Conservation (phyloP, 2,888 invertebrate species). For the Hyles lineata region DNA sequence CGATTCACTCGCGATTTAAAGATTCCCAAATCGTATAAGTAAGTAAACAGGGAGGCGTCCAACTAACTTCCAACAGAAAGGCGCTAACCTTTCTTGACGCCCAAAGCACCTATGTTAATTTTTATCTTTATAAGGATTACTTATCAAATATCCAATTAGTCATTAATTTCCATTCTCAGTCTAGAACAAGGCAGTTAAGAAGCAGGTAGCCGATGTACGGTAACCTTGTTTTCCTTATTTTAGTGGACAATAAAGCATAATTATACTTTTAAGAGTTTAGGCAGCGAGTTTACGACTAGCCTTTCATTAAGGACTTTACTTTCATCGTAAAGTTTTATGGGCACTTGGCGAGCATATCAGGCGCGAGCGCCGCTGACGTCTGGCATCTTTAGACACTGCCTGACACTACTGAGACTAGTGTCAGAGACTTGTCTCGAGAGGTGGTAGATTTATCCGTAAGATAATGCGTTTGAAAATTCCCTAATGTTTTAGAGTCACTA, state of each 20-base stretch:
- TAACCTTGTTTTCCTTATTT: constrained; percentile 28
- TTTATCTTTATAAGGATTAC: neutral
- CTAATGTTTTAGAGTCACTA: too few relatives aligned
- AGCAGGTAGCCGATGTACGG: constrained; percentile 14
- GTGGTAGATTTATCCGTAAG: too few relatives aligned
- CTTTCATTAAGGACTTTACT: constrained; percentile 32
- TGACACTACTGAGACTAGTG: neutral
- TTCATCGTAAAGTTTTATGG: constrained; percentile 30
- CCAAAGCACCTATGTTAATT: neutral
- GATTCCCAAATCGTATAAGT: too few relatives aligned
- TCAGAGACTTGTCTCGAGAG: neutral
- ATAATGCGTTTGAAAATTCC: too few relatives aligned
- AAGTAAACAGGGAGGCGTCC: too few relatives aligned
- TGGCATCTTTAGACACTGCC: neutral
- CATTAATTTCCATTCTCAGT: neutral
- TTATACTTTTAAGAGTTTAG: constrained; percentile 31
- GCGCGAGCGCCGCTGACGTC: constrained; percentile 7
- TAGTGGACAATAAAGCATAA: constrained; percentile 30
- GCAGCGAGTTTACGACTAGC: constrained; percentile 28
- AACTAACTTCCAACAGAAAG: too few relatives aligned
- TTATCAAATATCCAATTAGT: neutral
- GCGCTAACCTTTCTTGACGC: too few relatives aligned
- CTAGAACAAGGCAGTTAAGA: neutral
- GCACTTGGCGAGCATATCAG: constrained; percentile 28
- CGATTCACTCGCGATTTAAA: too few relatives aligned